Base-by-base conservation (phyloP, 2,797 vertebrate genomes). In the Amblyraja radiata region DNA sequence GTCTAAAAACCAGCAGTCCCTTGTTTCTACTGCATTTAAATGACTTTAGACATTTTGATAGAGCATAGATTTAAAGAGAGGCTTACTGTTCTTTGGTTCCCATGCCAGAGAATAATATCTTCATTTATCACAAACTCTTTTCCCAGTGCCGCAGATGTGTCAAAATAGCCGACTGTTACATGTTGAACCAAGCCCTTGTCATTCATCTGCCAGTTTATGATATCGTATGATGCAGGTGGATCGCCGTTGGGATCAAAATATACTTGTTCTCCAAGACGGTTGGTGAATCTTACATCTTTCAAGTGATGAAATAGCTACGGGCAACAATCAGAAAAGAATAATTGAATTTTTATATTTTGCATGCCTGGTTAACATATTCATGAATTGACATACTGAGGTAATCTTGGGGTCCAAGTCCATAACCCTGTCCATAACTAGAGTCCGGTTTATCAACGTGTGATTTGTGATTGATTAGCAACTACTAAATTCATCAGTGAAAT, bases 161-260 rank as follows among this genome's bases (percentile, higher is more conserved):
- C 94, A 94, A 94, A 95, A 46, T 94, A 93, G 63, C 95, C 95
- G 28, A 95, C 94, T 84, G 93, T 94, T 65, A 94, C 93, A 93
- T 95, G 95, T 36, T 94, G 76, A 21, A 94, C 94, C 36, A 94
- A 93, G 93, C 95, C 94, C 80, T 94, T 93, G 81, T 93, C 32
- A 2, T 93, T 93, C 90, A 92, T 94, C 86, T 95, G 94, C 95
- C 95, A 95, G 93, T 95, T 95, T 78, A 95, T 95, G 25, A 95
- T 93, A 93, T 95, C 95, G 93, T 95, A 95, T 5, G 94, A 95
- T 83, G 95, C 95, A 93, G 94, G 93, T 9, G 94, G 94, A 93
- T 95, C 95, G 18, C 95, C 95, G 86, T 94, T 95, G 54, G 93
- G 91, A 93, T 95, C 95, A 93, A 95, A 95, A 78, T 95, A 94